These are phyloP conservation scores for Pogonomyrmex barbatus DNA, from an alignment of 1,140 invertebrate species.

Conservation along the genomic window DNA sequence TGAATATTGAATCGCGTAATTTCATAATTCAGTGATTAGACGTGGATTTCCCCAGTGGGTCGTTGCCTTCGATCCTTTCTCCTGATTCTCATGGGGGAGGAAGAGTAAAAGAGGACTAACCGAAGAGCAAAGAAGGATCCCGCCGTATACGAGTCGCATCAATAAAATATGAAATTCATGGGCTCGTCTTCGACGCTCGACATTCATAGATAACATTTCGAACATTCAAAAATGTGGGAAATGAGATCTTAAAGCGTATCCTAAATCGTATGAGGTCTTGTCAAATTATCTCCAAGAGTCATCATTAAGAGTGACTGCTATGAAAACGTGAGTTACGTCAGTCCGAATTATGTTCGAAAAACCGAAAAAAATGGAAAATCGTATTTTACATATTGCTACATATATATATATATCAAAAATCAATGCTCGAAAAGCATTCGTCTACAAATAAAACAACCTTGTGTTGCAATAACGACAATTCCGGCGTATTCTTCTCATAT, in stretches of 20 bases:
- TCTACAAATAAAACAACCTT: constrained; percentile 2
- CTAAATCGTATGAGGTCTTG: background rate
- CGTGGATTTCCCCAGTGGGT: constrained; percentile 68
- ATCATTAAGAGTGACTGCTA: background rate
- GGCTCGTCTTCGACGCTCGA: background rate
- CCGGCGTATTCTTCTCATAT: background rate
- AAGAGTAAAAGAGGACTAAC: background rate
- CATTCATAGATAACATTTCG: background rate
- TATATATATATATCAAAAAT: background rate
- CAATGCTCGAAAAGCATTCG: background rate
- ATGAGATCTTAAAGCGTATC: background rate
- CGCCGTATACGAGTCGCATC: background rate
- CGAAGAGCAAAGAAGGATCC: background rate
- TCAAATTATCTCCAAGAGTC: background rate
- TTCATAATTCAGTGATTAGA: constrained; percentile 74
- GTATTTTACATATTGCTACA: background rate
- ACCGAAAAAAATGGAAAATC: background rate
- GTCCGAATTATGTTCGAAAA: background rate
- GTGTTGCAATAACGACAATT: constrained; percentile 15
- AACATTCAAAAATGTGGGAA: background rate
- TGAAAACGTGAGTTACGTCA: background rate
- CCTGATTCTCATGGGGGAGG: too few relatives aligned
- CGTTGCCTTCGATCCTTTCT: constrained; percentile 36
- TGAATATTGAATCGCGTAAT: constrained; percentile 71
- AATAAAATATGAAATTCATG: constrained; percentile 22